Conservation (phyloP, 2,113 vertebrate species). For the Aspiorhynchus laticeps region DNA sequence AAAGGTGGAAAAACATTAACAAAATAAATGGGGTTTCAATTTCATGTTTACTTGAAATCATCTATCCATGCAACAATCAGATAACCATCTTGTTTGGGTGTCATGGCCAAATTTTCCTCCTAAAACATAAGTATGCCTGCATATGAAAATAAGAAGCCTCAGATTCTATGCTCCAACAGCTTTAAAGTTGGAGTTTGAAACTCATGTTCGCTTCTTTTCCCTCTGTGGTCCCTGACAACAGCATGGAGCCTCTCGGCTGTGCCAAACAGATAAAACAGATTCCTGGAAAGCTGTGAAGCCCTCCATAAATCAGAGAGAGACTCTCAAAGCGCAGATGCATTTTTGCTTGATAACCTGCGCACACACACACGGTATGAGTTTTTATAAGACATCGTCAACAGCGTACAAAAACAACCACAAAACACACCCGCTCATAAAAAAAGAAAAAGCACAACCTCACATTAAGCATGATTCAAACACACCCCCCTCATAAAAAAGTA, state of each 20-base stretch:
- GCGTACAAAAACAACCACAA: neutral
- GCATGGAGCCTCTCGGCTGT: slow-evolving; percentile 51
- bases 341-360: slow-evolving; percentile 47
- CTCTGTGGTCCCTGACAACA: slow-evolving; percentile 47
- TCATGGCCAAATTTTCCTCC: neutral
- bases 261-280: slow-evolving; percentile 62
- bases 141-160: neutral
- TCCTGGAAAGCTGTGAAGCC: slow-evolving; percentile 54
- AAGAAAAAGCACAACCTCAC: slow-evolving; percentile 12
- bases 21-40: neutral
- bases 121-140: neutral
- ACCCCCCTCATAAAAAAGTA: neutral
- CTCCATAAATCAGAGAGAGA: slow-evolving; percentile 58
- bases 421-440: slow-evolving; percentile 25
- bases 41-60: neutral
- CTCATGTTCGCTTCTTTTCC: slow-evolving; percentile 15
- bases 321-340: slow-evolving; percentile 21
- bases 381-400: neutral
- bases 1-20: neutral
- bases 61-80: neutral
- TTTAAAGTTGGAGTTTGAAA: slow-evolving; percentile 27
- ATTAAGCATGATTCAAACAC: neutral
- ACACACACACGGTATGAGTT: neutral
- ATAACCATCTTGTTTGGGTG: neutral
- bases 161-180: neutral